These are phyloP conservation scores for Dasyprocta punctata DNA, from an alignment of 2,113 vertebrate species.

Conservation along the genomic window DNA sequence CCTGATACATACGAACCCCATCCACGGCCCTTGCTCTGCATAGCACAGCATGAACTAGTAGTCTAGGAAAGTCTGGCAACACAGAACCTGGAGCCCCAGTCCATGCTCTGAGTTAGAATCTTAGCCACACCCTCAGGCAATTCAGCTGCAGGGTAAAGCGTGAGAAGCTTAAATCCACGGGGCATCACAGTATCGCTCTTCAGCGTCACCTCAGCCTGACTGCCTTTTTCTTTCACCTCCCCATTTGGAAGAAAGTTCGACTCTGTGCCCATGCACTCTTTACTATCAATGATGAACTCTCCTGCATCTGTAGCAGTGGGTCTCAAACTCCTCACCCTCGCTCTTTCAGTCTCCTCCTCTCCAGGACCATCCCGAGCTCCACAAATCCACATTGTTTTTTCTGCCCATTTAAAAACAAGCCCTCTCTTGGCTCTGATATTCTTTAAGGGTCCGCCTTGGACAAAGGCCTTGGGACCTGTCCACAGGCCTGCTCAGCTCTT, in stretches of 20 bases:
- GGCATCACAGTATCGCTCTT: not conserved
- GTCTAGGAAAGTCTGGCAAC: not conserved
- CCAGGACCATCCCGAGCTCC: not conserved
- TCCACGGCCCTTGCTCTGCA: not conserved
- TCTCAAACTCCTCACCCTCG: not conserved
- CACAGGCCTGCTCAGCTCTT: too few species aligned
- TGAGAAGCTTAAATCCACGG: not conserved
- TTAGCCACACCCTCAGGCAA: not conserved
- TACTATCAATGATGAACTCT: not conserved
- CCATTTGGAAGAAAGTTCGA: not conserved
- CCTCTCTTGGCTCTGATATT: not conserved
- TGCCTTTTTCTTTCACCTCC: not conserved
- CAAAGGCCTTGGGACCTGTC: not conserved
- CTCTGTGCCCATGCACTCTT: not conserved
- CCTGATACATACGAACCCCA: not conserved
- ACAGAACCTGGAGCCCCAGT: not conserved
- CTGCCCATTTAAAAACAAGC: not conserved
- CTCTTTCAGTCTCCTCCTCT: not conserved
- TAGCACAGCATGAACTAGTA: too few species aligned
- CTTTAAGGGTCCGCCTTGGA: not conserved
- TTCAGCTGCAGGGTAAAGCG: not conserved
- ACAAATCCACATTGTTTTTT: not conserved
- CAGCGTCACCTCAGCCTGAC: not conserved
- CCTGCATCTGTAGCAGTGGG: not conserved
- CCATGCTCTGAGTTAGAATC: not conserved